Base-by-base conservation (phyloP, 2,888 invertebrate genomes). In the Ectemnius cavifrons region DNA sequence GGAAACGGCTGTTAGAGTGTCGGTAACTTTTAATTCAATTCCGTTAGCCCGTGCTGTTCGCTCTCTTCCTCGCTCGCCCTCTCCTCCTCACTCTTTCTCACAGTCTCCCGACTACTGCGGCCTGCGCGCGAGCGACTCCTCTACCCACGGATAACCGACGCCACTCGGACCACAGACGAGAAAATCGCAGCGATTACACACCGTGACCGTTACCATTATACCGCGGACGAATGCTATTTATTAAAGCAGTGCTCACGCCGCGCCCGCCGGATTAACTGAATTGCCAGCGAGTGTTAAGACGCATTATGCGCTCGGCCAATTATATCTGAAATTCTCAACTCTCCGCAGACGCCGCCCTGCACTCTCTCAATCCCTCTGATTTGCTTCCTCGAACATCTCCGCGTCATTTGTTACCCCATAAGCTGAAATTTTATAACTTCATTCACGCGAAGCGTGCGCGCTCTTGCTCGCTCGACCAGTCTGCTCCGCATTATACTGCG, bases 21-120 rank as follows among this genome's bases (percentile, higher is more conserved):
- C 73, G 77, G 73, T 73, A 83, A 83, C 79, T 83, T 82, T 82
- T 82, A 82, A 82, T 83, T 82, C 83, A 62, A 82, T 82, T 82
- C 75, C 77, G 83, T 81, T 77, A 79, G n/a, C 52, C n/a, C 37
- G 37, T 37, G 8, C 37, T 37, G 8, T 8, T 37, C 37, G 8
- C 11, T 11, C 37, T 8, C 37, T 11, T 37, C 37, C 37, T 37
- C 37, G 8, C 37, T 37, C 37, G 5, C 37, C 2, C 37, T 37
- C 37, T 11, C 37, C 37, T 37, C 37, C 11, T 11, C 23, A 23
- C 23, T 23, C 23, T 23, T 23, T 23, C 23, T 23, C 23, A 23
- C 23, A 23, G 23, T 23, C 23, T 23, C 23, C 23, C 23, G 37
- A 8, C 8, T 6, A 37, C 73, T 75, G 73, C 75, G 75, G 45